These are phyloP conservation scores for Ellobium chinense DNA, from an alignment of 2,888 invertebrate genomes.

Conservation along the genomic window DNA sequence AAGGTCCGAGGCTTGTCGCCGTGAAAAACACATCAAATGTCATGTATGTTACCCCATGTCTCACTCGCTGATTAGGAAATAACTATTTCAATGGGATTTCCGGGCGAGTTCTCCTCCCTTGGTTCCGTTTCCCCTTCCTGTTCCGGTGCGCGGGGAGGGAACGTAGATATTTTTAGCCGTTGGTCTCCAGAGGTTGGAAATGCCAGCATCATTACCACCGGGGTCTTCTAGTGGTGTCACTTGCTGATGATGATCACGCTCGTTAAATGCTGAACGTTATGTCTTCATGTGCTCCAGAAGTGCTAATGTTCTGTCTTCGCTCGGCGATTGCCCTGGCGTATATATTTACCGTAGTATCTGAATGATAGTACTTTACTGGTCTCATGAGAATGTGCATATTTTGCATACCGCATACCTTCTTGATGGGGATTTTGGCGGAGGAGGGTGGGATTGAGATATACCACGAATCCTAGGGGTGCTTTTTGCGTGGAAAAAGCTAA, in stretches of 20 bases:
- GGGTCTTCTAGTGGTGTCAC: background rate
- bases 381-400: too few relatives aligned
- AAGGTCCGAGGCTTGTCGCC: constrained; percentile 3
- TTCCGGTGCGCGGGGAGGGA: background rate
- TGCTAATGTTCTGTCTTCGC: background rate
- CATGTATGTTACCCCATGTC: constrained; percentile 12
- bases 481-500: too few relatives aligned
- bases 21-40: constrained; percentile 37
- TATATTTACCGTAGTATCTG: too few relatives aligned
- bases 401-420: too few relatives aligned
- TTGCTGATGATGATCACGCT: background rate
- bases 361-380: background rate
- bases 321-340: too few relatives aligned
- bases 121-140: background rate
- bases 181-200: constrained; percentile 1
- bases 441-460: too few relatives aligned
- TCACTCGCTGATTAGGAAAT: constrained; percentile 23
- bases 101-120: constrained; percentile 5
- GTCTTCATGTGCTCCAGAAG: background rate
- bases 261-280: background rate
- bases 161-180: background rate
- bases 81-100: constrained; percentile 19
- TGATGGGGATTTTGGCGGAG: too few relatives aligned
- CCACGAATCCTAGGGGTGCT: too few relatives aligned
- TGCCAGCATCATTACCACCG: background rate